These are phyloP conservation scores for Macrosteles quadrilineatus DNA, from an alignment of 1,140 invertebrate species.

Conservation along the genomic window DNA sequence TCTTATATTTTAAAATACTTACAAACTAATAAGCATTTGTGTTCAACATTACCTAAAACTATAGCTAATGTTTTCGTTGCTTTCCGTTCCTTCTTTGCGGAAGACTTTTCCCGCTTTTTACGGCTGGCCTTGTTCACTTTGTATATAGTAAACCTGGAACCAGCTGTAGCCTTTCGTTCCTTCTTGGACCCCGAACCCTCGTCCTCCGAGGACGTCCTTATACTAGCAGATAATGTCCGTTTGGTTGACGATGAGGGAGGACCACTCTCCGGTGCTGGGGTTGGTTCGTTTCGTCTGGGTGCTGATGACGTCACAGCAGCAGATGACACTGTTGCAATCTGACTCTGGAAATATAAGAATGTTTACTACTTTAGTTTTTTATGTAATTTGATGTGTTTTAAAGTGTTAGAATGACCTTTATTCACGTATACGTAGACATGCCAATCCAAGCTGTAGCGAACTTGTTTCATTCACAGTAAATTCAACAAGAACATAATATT, in stretches of 20 bases:
- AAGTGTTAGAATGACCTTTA: too few relatives aligned
- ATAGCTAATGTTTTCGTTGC: constrained; percentile 99
- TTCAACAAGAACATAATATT: too few relatives aligned
- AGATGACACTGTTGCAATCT: not conserved
- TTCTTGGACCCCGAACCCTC: constrained; percentile 57
- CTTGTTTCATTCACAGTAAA: too few relatives aligned
- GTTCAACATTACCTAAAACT: constrained; percentile 83
- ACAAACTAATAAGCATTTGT: too few relatives aligned
- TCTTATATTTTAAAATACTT: too few relatives aligned
- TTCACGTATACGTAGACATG: too few relatives aligned
- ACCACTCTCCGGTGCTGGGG: constrained; percentile 30
- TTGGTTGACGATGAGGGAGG: constrained; percentile 40
- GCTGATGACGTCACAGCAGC: not conserved
- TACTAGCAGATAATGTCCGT: constrained; percentile 50
- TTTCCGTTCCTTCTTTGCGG: constrained; percentile 94
- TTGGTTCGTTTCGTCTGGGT: constrained; percentile 37
- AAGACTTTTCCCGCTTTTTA: constrained; percentile 93
- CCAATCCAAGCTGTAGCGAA: too few relatives aligned
- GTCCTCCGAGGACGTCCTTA: constrained; percentile 46
- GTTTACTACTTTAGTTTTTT: too few relatives aligned
- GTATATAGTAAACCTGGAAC: constrained; percentile 80
- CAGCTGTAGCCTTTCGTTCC: constrained; percentile 61
- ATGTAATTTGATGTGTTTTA: too few relatives aligned
- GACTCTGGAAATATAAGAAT: too few relatives aligned
- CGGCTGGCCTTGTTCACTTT: constrained; percentile 92